Conservation (phyloP, 1,140 invertebrate genomes). For the Zaprionus lachaisei region DNA sequence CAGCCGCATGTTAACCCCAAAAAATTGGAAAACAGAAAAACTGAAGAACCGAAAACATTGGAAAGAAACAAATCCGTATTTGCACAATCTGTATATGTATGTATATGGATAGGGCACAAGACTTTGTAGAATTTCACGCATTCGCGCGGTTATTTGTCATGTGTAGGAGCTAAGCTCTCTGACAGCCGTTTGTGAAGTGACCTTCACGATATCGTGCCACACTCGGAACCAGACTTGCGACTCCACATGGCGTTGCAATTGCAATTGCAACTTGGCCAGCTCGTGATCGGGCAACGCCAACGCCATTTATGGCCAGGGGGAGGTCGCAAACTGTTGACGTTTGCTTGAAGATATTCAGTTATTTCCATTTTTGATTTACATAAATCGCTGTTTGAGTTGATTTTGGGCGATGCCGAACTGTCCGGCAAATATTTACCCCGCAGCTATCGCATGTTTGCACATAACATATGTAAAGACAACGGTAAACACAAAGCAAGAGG, state of each 20-base stretch:
- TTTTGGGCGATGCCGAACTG: slow-evolving; percentile 55
- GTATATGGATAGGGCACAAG: slow-evolving; percentile 25
- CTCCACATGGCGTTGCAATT: slow-evolving; percentile 45
- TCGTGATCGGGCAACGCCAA: slow-evolving; percentile 70
- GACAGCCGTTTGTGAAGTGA: slow-evolving; percentile 66
- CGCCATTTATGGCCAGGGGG: slow-evolving; percentile 61
- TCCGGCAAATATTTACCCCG: slow-evolving; percentile 62
- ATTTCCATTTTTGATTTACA: slow-evolving; percentile 61
- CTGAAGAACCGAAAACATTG: slow-evolving; percentile 7
- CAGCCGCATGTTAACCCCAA: slow-evolving; percentile 68
- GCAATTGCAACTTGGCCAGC: slow-evolving; percentile 50
- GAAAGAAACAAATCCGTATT: slow-evolving; percentile 46
- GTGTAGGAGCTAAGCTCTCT: slow-evolving; percentile 43
- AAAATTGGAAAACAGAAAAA: slow-evolving; percentile 27
- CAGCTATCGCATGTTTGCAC: slow-evolving; percentile 51
- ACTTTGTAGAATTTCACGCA: slow-evolving; percentile 73
- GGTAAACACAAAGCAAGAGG: slow-evolving; percentile 38
- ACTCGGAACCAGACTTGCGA: slow-evolving; percentile 16
- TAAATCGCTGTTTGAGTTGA: slow-evolving; percentile 64
- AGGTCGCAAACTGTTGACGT: slow-evolving; percentile 60
- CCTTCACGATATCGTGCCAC: slow-evolving; percentile 72
- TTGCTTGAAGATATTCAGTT: slow-evolving; percentile 37
- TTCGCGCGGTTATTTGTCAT: slow-evolving; percentile 75
- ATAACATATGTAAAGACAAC: slow-evolving; percentile 43
- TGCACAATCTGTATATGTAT: slow-evolving; percentile 50